Evolutionary conservation across 2,888 invertebrate species (phyloP).

Genomic region (Lobophora halterata): DNA sequence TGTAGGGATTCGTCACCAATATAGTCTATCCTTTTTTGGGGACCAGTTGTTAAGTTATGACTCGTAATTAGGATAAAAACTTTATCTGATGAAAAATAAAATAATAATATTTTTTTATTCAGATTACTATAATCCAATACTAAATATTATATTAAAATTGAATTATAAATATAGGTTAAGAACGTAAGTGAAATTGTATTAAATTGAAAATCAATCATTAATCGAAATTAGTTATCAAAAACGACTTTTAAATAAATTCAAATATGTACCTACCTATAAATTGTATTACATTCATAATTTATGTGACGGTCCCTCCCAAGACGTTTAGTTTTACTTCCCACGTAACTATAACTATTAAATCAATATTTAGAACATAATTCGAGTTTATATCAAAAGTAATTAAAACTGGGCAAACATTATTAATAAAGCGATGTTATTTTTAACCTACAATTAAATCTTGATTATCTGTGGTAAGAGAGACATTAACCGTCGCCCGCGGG

Average conservation of each 20-base stretch:
- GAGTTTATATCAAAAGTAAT: conserved; percentile 28
- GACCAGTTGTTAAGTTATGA: too few species aligned
- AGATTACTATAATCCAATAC: too few species aligned
- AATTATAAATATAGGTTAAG: too few species aligned
- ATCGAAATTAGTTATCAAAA: conserved; percentile 19
- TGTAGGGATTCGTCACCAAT: too few species aligned
- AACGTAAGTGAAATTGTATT: conserved; percentile 38
- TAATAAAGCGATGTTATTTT: conserved; percentile 35
- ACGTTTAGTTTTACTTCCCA: conserved; percentile 25
- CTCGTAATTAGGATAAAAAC: too few species aligned
- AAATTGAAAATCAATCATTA: conserved; percentile 3
- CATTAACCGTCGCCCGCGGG: conserved; percentile 45
- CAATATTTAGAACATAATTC: conserved; percentile 23
- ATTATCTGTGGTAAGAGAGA: conserved; percentile 53
- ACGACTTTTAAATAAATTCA: conserved; percentile 19
- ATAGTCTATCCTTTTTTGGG: too few species aligned
- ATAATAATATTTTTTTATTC: too few species aligned
- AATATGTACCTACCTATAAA: too few species aligned
- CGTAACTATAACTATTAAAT: conserved; percentile 22
- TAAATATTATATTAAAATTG: too few species aligned
- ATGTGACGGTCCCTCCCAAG: conserved; percentile 18
- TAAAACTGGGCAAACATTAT: conserved; percentile 43
- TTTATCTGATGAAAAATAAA: too few species aligned
- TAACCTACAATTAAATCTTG: conserved; percentile 49
- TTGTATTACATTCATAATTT: conserved; percentile 18